phyloP scores from a whole-genome alignment of 2,888 invertebrate species.

The Apamea monoglypha region DNA sequence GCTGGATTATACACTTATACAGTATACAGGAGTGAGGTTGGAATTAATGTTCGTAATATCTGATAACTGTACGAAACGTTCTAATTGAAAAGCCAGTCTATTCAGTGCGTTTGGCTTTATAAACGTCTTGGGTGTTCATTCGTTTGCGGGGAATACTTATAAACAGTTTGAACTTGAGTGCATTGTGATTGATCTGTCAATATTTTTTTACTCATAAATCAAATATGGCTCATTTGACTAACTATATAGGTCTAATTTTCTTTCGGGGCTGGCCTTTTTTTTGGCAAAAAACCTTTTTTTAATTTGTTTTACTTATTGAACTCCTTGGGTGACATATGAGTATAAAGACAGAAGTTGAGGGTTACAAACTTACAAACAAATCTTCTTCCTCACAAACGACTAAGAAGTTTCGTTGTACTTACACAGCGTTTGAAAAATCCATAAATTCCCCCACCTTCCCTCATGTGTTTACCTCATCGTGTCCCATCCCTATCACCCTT shows the following conservation, averaged over 20 bases:
- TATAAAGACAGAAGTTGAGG: neutral
- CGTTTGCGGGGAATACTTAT: too few relatives aligned
- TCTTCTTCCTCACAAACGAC: neutral
- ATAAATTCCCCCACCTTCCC: neutral
- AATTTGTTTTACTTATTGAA: neutral
- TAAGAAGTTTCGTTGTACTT: neutral
- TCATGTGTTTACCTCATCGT: neutral
- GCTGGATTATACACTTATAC: neutral
- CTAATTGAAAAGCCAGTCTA: neutral
- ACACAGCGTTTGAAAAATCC: neutral
- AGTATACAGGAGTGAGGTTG: neutral
- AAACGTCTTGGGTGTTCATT: neutral
- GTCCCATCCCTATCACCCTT: conserved; percentile 67
- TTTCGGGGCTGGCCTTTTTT: neutral
- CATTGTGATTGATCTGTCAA: neutral
- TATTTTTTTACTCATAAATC: neutral
- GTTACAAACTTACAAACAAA: neutral
- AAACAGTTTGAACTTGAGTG: too few relatives aligned
- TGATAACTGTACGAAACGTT: neutral
- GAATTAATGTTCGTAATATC: neutral
- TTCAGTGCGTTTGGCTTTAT: neutral
- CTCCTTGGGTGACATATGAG: too few relatives aligned
- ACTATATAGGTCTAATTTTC: neutral
- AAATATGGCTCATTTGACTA: neutral
- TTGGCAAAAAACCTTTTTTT: neutral